These are phyloP conservation scores for Ophioninae sp. DNA, from an alignment of 2,888 invertebrate species.

Conservation along the genomic window DNA sequence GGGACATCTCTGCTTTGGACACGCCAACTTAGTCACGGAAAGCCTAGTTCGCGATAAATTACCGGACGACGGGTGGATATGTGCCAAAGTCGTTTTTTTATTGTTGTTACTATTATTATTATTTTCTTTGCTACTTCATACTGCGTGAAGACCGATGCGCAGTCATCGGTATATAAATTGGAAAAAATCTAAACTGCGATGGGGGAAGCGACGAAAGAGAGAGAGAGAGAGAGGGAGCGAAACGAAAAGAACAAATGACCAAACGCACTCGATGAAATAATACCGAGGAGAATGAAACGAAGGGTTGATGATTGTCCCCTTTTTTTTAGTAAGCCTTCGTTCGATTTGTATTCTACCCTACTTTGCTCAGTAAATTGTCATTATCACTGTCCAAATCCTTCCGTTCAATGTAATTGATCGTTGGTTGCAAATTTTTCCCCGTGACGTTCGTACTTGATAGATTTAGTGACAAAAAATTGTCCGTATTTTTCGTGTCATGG, in stretches of 20 bases:
- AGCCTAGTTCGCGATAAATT: conserved; percentile 75
- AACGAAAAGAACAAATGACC: conserved; percentile 35
- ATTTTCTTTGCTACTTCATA: background rate
- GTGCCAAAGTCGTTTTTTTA: conserved; percentile 34
- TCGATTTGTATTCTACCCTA: conserved; percentile 27
- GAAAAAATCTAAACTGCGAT: background rate
- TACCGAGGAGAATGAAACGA: conserved; percentile 31
- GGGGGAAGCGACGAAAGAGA: background rate
- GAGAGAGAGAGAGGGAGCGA: background rate
- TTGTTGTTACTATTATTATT: conserved; percentile 17
- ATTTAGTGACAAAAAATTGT: background rate
- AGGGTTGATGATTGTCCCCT: conserved; percentile 11
- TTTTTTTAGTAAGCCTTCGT: conserved; percentile 13
- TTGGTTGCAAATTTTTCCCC: background rate
- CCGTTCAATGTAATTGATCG: conserved; percentile 14
- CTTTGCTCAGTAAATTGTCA: conserved; percentile 44
- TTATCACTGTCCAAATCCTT: conserved; percentile 8
- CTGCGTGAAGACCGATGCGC: background rate
- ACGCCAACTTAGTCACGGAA: conserved; percentile 77
- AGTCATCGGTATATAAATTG: background rate
- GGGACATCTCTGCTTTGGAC: conserved; percentile 71
- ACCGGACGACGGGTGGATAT: conserved; percentile 65
- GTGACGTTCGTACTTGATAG: background rate
- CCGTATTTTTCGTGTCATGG: background rate
- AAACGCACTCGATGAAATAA: conserved; percentile 46